Base-by-base conservation (phyloP, 2,888 invertebrate genomes). In the Empis livida region DNA sequence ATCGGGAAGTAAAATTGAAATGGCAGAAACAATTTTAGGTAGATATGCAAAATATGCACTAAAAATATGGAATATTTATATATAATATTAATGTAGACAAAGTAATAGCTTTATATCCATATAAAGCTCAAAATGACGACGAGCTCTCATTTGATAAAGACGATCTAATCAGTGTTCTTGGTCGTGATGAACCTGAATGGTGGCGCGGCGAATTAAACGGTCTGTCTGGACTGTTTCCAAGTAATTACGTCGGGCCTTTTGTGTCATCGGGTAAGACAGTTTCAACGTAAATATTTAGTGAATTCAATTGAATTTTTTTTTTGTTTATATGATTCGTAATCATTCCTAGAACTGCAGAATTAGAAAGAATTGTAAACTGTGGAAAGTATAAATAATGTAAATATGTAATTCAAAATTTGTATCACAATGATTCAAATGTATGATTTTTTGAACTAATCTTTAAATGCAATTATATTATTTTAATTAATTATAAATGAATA, bases 191-290 rank as follows among this genome's bases (percentile, higher is more conserved):
- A 61, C 85, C 88, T n/a, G 87, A 92, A 45, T 96, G 96, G 96
- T 96, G 95, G 95, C 84, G 87, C 65, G 96, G 96, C 46, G 92
- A 94, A 72, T 74, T 90, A 38, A 87, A 90, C 55, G 92, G 92
- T 2, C 77, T 82, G 56, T 83, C 85, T 0, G 96, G 96, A 9
- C 75, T 96, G 45, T 96, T 96, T 67, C 96, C 96, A 14, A 90
- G 93, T 70, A 96, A 95, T 73, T 96, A 96, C 68, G 95, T 96
- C 49, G 77, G 83, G 55, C 79, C 82, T 48, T 74, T 83, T 58
- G 70, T 70, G 46, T 64, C 70, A 55, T 69, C 70, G 57, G 70
- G 70, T 70, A 69, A 69, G 67, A 61, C 23, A 27, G 9, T 27
- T 27, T 6, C 23, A 8, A 27, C 23, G 23, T 27, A 27, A 27